Evolutionary conservation across 2,797 vertebrate genomes (phyloP), one percentile per base, ranked within the genome.

Genomic region (Acrocephalus scirpaceus): DNA sequence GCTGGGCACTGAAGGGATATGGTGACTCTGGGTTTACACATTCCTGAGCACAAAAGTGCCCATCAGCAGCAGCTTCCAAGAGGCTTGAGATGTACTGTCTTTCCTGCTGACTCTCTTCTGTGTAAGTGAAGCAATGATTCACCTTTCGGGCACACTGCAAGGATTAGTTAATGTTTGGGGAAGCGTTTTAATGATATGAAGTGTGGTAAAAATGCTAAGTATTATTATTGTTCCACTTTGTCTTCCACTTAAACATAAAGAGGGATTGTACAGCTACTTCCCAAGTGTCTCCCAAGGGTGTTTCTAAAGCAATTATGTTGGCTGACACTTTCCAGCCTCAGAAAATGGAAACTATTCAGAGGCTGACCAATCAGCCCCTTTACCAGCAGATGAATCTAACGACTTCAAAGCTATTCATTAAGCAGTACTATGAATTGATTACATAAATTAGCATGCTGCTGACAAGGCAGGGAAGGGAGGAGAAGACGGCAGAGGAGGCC

Each of bases 391-490:
- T 72, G 74, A 91, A 85, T 82, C 92, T 92, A 86, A 93, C 1
- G 20, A 90, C 93, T 94, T 91, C 94, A 94, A 96, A 96, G 92
- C 94, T 95, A 96, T 95, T 93, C 95, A 93, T 96, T 97, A 96
- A 57, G 86, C 73, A 66, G 70, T 19, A 70, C 94, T 94, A 94
- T 92, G 92, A 95, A 96, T 92, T 93, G 95, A 96, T 96, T 95
- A 94, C 85, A 88, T 92, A 96, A 93, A 96, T 97, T 96, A 96
- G 86, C 91, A 95, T 93, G 96, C 80, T 2, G n/a, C 94, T 95
- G 95, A 95, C 92, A 95, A 93, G 91, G 91, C 94, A 93, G 73
- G 74, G 86, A 78, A 93, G 76, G 90, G 88, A 95, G 82, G 88
- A 95, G 86, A 93, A 86, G 89, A 89, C 2, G 3, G 70, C 70